Evolutionary conservation across 2,113 vertebrate genomes (phyloP), one percentile per base, ranked within the genome.

Genomic region (Actenoides lindsayi): DNA sequence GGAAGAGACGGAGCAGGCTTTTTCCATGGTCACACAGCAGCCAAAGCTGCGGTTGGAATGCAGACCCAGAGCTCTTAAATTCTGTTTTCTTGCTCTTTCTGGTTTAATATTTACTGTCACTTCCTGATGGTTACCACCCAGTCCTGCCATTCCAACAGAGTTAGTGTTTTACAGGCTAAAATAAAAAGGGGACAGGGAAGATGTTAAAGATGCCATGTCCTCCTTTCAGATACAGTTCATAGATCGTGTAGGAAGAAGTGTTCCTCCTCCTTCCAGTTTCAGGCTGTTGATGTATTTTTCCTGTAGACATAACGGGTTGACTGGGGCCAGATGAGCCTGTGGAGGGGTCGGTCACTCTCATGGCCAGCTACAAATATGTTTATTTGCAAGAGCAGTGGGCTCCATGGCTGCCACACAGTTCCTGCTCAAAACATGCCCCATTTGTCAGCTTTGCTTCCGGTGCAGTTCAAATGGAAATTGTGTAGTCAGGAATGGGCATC

Each of bases 341-440:
- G 28, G 20, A 50, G 48, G 67, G 44, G 67, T 25, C 2, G 0
- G 5, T 79, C 0, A 2, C 16, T 57, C 12, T 50, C 25, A 6
- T 0, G 7, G 51, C 28, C 14, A 2, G 0, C 0, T 51, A 24
- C 0, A 1, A 44, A 68, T 28, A 28, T 8, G 6, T 71, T 37
- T 33, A 37, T 7, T 11, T 62, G 28, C 15, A 78, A 35, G 50
- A 74, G 21, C 20, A 9, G 16, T 0, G 4, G 39, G 21, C 16
- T 74, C 8, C 2, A 2, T n/a, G 25, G 5, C 54, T 82, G 39
- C 6, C 18, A 6, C 18, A 6, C 1, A 1, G 12, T 77, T 71
- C 33, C 35, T 18, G 25, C 31, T 67, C 46, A 46, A 73, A 88
- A 57, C 10, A 3, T 1, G 1, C 13, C 39, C 0, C 0, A 16